Conservation (phyloP, 2,888 invertebrate species). For the Xylocampa areola region DNA sequence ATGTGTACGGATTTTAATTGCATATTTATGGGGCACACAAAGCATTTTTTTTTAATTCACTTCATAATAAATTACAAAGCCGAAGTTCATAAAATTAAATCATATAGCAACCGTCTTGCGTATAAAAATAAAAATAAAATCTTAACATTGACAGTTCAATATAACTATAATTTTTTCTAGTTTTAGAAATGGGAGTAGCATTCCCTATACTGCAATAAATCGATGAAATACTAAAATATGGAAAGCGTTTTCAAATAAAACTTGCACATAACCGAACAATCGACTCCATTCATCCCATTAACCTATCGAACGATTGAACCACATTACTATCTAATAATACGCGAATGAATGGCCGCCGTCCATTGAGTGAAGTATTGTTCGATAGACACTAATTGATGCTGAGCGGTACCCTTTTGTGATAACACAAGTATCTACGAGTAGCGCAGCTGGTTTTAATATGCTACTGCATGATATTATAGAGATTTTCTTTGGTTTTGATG, state of each 20-base stretch:
- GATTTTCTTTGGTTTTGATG: slow-evolving; percentile 9
- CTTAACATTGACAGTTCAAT: too few species aligned
- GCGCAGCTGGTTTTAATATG: slow-evolving; percentile 44
- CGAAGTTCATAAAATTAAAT: too few species aligned
- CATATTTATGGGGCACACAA: too few species aligned
- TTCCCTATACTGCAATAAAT: too few species aligned
- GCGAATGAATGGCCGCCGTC: slow-evolving; percentile 76
- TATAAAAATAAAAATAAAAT: too few species aligned
- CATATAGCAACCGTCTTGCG: too few species aligned
- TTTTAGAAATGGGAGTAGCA: too few species aligned
- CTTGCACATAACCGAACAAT: slow-evolving; percentile 18
- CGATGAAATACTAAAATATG: not conserved
- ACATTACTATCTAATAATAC: slow-evolving; percentile 72
- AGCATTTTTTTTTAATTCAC: too few species aligned
- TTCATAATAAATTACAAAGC: too few species aligned
- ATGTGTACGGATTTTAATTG: too few species aligned
- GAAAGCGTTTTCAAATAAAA: not conserved
- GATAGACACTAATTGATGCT: slow-evolving; percentile 76
- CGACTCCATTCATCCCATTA: slow-evolving; percentile 56
- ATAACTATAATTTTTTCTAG: too few species aligned
- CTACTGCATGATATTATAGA: slow-evolving; percentile 3
- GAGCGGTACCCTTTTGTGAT: slow-evolving; percentile 74
- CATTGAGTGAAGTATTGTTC: slow-evolving; percentile 83
- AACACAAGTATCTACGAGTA: slow-evolving; percentile 48
- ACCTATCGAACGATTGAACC: slow-evolving; percentile 73